Base-by-base conservation (phyloP, 2,888 invertebrate species). In the Hirtodrosophila trivittata region DNA sequence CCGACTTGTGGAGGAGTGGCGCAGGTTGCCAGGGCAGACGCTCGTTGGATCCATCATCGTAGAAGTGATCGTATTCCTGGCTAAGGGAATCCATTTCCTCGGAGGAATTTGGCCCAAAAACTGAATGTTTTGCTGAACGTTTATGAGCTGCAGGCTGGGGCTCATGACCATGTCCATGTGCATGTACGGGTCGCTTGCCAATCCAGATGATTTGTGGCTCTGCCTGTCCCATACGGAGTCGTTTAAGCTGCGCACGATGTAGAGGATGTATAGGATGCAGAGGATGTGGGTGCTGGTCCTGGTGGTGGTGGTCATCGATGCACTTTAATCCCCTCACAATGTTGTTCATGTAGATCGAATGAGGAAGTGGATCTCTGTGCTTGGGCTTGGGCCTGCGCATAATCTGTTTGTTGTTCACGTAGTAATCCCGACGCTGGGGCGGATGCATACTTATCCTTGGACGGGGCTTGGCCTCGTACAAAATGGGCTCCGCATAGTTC, bases 331-430 rank as follows among this genome's bases (percentile, higher is more conserved):
- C 86, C 0, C 82, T 10, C 9, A 82, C 65, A 33, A 82, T 87
- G 41, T 82, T 86, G 28, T 82, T 82, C 70, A 82, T 60, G n/a
- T 82, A 87, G 41, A 82, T 70, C 3, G 82, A 82, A 4, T 56
- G 86, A 0, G 82, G 82, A 16, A 75, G 0, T 0, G 58, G 78
- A 14, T 72, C 72, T 1, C 66, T 43, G 13, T 56, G 65, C 30
- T 57, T 85, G 6, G 72, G 76, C 14, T 55, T 69, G 0, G 87
- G 85, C 0, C 67, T 49, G 1, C 83, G 69, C 30, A 86, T 70
- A 1, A 86, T 78, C 50, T 86, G 69, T 0, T 70, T 86, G 42
- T 87, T 85, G 67, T 58, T 65, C 21, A 82, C 58, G 42, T 62
- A 85, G 39, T 55, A 87, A 8, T 82, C 81, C 6, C 77, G 37